Conservation (phyloP, 2,113 vertebrate species). For the Vanacampus margaritifer region DNA sequence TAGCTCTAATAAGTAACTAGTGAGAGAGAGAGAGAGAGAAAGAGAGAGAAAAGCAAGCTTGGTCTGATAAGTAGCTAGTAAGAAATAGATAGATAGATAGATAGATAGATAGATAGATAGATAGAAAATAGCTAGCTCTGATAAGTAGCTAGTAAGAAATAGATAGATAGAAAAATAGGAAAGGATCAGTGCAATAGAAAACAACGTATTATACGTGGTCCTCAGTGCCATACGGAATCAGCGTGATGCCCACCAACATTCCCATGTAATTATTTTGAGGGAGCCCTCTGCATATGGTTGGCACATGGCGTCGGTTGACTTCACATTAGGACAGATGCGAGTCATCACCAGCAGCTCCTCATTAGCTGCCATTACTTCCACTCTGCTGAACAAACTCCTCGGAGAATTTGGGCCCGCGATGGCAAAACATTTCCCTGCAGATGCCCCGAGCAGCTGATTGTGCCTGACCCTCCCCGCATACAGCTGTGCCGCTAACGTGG, state of each 20-base stretch:
- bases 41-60: no score
- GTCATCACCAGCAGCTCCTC: constrained; percentile 60
- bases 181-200: no score
- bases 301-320: constrained; percentile 50
- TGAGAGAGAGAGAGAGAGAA: no score
- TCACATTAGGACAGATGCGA: constrained; percentile 55
- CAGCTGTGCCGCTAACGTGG: constrained; percentile 25
- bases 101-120: no score
- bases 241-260: background rate
- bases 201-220: background rate
- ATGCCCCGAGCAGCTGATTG: constrained; percentile 28
- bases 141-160: no score
- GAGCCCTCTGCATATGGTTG: constrained; percentile 32
- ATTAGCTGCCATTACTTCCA: constrained; percentile 61
- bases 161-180: no score
- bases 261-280: background rate
- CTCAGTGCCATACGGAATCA: background rate
- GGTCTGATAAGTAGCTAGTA: no score
- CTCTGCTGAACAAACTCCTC: constrained; percentile 48
- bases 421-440: constrained; percentile 23
- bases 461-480: constrained; percentile 17
- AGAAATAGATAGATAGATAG: background rate
- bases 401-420: constrained; percentile 25
- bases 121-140: no score
- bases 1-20: no score